Base-by-base conservation (phyloP, 2,888 invertebrate species). In the Cephus runcator region DNA sequence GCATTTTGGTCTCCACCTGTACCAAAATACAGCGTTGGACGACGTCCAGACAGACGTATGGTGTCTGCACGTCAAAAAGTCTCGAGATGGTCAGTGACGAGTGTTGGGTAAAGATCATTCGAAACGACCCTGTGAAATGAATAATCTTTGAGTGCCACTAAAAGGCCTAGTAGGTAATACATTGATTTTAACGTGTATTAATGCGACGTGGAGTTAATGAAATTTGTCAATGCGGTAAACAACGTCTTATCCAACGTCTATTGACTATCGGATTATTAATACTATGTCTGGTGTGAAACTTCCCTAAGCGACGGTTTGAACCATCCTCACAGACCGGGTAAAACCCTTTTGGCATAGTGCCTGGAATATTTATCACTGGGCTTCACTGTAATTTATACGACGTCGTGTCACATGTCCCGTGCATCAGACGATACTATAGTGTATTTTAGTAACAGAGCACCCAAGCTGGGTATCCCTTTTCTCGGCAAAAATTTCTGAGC, bases 1-100 rank as follows among this genome's bases (percentile, higher is more conserved):
- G 40, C 40, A 6, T 15, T 40, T 40, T 40, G 15, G 15, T 83
- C 79, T 80, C 78, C 77, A 77, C 78, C 76, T 81, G 77, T 73
- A 77, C 83, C 75, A 76, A 84, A 87, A 87, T 85, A 85, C 76
- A 69, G n/a, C 69, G 4, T 33, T 69, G 69, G 30, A 3, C 30
- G 0, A 12, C 0, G 12, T 69, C 69, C 69, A 69, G 33, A 69
- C 30, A 12, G 6, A 69, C 69, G 30, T 15, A 12, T 1, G 15
- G 15, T 1, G 40, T 15, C 40, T 4, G 30, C 30, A 6, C 30
- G n/a, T 33, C 30, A 6, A 23, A 30, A 69, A 69, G 15, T 69
- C 12, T 30, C 31, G 33, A 11, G 33, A 30, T 69, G 69, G 30
- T 69, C 69, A 69, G 69, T 69, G 30, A 69, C 69, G 69, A 30